Base-by-base conservation (phyloP, 2,888 invertebrate genomes). In the Polyploca ridens region DNA sequence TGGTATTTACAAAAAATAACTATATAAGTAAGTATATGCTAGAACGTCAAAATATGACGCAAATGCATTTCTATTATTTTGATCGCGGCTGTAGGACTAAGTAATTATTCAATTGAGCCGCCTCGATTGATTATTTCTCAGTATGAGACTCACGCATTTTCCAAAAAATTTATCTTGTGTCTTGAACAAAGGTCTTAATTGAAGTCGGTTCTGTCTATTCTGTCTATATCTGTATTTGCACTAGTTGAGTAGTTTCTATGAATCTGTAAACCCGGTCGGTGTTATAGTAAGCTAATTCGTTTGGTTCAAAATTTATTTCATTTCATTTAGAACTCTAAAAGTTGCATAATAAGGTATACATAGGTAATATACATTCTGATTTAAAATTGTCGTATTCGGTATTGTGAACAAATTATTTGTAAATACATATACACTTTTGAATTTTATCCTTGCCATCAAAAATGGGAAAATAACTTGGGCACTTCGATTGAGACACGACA, bases 341-440 rank as follows among this genome's bases (percentile, higher is more conserved):
- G 81, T 79, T 85, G 86, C 89, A 89, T 89, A 87, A 87, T 90
- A 87, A 82, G 72, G 68, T 66, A 62, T 80, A 82, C 77, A 75
- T 79, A 75, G 76, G 33, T 67, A 72, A 68, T 76, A 73, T 78
- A 79, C 73, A 66, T 77, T 76, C 81, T 81, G 76, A 76, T 74
- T 13, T 41, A 79, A 78, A 78, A 80, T 78, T 82, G 79, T 41
- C 41, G 41, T 79, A 75, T 81, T 84, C 77, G 73, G 75, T 79
- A 79, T 79, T 75, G 75, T 78, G 72, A 71, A 74, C 62, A 73
- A 70, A 73, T 71, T 75, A 74, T 81, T 76, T 82, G 84, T 83
- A 81, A 68, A 82, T 83, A 84, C 41, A 60, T 41, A 74, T 77
- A 78, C 82, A 75, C 69, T 82, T 27, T 72, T 38, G 38, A 38